A percentile compares a stretch with the other conserved stretches of the same genome.
Conservation (phyloP, 2,888 invertebrate species). For the Phaonia tiefii region DNA sequence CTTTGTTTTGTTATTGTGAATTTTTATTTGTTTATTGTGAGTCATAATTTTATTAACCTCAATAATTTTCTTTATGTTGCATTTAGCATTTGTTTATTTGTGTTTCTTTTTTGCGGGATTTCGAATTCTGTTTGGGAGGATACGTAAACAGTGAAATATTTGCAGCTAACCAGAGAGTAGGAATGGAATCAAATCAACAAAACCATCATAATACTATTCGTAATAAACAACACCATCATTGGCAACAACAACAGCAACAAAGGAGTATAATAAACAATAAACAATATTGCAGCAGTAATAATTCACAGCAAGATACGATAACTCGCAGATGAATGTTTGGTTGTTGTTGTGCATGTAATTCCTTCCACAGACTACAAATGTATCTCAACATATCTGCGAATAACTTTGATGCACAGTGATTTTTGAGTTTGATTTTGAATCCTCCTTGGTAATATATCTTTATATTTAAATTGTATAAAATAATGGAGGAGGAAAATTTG, state of each 20-base stretch:
- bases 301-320: constrained; percentile 67
- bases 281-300: constrained; percentile 65
- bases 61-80: constrained; percentile 49
- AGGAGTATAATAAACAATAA: constrained; percentile 53
- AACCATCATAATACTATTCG: constrained; percentile 22
- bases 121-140: background rate
- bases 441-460: too few relatives aligned
- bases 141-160: constrained; percentile 50
- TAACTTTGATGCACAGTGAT: background rate
- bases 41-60: constrained; percentile 65
- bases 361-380: constrained; percentile 15
- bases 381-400: background rate
- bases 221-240: constrained; percentile 30
- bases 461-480: too few relatives aligned
- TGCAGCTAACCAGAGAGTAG: constrained; percentile 9
- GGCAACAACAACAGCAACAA: constrained; percentile 33
- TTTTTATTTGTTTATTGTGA: constrained; percentile 65
- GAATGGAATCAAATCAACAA: constrained; percentile 39
- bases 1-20: constrained; percentile 30
- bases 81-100: constrained; percentile 19
- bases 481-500: too few relatives aligned
- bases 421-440: too few relatives aligned
- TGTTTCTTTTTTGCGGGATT: background rate
- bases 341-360: constrained; percentile 41
- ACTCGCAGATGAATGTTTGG: constrained; percentile 41